Percentiles rank a stretch among this genome's conserved stretches.
These are phyloP conservation scores for Laterallus jamaicensis DNA, from an alignment of 2,113 vertebrate genomes.

Conservation along the genomic window DNA sequence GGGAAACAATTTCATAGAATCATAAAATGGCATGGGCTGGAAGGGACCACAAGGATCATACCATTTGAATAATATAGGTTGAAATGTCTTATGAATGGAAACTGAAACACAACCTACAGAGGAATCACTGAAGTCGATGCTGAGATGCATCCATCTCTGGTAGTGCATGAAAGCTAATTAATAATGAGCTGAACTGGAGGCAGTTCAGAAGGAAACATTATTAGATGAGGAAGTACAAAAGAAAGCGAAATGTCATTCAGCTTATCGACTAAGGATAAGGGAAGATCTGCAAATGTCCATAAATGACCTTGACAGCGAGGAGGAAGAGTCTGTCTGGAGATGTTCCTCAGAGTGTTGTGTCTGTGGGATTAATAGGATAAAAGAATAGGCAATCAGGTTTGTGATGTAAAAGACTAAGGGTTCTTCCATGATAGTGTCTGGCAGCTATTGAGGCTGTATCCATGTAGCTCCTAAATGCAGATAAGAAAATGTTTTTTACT, in stretches of 20 bases:
- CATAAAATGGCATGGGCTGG: too few relatives aligned
- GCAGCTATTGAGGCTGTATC: neutral
- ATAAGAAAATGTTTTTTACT: neutral
- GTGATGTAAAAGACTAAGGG: neutral
- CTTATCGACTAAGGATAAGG: neutral
- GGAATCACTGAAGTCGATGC: neutral
- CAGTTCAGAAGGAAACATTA: neutral
- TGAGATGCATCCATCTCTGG: neutral
- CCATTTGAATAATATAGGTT: neutral
- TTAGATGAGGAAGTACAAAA: neutral
- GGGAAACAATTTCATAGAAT: neutral
- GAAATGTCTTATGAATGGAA: conserved; percentile 27
- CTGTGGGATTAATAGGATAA: neutral
- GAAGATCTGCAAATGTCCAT: neutral
- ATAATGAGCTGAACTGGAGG: neutral
- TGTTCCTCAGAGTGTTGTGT: neutral
- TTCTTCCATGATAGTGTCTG: neutral
- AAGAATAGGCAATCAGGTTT: neutral
- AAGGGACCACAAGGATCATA: too few relatives aligned
- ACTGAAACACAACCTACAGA: neutral
- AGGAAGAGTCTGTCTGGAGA: neutral
- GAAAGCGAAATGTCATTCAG: neutral
- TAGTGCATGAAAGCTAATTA: conserved; percentile 35
- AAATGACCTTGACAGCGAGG: neutral
- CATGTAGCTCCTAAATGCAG: neutral